Percentiles rank a stretch among this genome's conserved stretches.
phyloP scores from a whole-genome alignment of 2,797 vertebrate species.

The Halcyon chelicuti region DNA sequence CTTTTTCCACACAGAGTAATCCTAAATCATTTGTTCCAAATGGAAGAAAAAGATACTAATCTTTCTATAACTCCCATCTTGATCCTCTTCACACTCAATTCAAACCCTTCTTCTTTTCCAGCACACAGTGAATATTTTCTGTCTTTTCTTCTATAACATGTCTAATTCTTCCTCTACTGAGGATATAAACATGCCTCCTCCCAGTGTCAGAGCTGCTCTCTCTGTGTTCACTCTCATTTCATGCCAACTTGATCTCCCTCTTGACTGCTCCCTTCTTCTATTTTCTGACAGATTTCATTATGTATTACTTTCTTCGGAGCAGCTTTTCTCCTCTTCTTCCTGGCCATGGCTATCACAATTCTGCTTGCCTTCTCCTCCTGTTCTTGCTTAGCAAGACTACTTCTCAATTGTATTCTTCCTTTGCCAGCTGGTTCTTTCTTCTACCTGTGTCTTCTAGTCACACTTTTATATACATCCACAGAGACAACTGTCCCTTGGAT shows the following conservation, averaged over 20 bases:
- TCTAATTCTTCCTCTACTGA: neutral
- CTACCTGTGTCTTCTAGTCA: neutral
- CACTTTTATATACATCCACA: neutral
- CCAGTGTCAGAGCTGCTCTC: neutral
- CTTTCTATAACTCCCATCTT: neutral
- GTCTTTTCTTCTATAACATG: neutral
- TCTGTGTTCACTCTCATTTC: neutral
- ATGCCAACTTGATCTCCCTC: neutral
- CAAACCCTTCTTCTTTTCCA: neutral
- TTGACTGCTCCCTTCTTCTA: neutral
- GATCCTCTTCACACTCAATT: neutral
- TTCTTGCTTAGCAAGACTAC: neutral
- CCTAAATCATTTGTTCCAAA: neutral
- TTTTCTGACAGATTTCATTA: constrained; percentile 5
- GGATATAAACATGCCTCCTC: neutral
- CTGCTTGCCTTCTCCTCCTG: neutral
- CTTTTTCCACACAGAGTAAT: neutral
- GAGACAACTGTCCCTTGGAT: neutral
- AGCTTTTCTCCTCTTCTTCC: neutral
- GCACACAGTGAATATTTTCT: neutral
- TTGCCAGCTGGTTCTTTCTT: neutral
- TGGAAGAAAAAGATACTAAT: neutral
- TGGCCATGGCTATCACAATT: neutral
- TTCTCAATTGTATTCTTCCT: neutral
- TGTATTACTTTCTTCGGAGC: neutral